phyloP scores from a whole-genome alignment of 1,140 invertebrate genomes.

The Metopolophium dirhodum region DNA sequence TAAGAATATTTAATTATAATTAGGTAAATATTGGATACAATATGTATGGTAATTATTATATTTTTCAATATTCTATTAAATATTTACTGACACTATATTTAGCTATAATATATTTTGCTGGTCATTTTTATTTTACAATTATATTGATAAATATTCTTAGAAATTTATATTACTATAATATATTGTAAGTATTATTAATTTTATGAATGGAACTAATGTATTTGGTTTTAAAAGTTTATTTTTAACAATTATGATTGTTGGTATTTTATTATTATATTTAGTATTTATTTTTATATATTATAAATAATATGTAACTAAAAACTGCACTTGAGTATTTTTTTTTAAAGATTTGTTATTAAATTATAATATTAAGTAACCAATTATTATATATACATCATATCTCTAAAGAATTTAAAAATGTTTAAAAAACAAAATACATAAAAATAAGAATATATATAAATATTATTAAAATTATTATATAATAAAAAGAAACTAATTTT shows the following conservation, averaged over 20 bases:
- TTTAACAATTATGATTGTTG: too few relatives aligned
- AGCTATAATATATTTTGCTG: neutral
- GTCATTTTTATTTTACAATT: neutral
- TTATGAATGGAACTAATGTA: too few relatives aligned
- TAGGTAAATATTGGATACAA: neutral
- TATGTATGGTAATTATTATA: neutral
- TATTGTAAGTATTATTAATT: too few relatives aligned
- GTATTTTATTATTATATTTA: too few relatives aligned
- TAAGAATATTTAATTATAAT: neutral
- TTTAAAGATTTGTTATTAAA: too few relatives aligned
- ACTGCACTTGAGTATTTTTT: too few relatives aligned
- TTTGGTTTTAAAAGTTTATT: too few relatives aligned
- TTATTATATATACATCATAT: neutral
- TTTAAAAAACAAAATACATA: neutral
- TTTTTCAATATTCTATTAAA: neutral
- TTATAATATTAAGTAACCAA: neutral
- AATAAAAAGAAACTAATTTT: neutral
- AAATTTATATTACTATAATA: too few relatives aligned
- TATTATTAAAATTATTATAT: neutral
- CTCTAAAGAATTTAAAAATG: neutral
- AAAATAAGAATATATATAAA: neutral
- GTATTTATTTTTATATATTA: too few relatives aligned
- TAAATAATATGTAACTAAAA: too few relatives aligned
- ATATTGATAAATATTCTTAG: neutral
- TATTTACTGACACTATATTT: neutral